These are phyloP conservation scores for Carcharodon carcharias DNA, from an alignment of 2,797 vertebrate genomes.

Conservation along the genomic window DNA sequence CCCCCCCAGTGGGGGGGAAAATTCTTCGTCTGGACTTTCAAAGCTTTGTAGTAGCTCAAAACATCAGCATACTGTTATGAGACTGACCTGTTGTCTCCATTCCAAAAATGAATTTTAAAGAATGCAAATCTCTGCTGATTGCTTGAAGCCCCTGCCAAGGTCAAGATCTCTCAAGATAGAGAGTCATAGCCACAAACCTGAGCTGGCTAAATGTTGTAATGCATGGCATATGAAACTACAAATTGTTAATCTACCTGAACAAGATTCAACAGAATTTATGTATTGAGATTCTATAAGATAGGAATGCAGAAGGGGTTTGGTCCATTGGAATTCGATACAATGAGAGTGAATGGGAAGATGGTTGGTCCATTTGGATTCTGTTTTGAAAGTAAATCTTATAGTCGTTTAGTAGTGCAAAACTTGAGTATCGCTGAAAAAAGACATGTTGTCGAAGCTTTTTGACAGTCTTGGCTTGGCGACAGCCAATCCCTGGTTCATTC, in stretches of 20 bases:
- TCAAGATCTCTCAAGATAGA: background rate
- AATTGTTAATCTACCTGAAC: background rate
- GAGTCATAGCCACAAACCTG: background rate
- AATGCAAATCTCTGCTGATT: background rate
- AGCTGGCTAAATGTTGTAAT: background rate
- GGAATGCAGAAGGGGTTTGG: background rate
- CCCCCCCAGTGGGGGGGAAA: no score
- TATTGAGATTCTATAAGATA: background rate
- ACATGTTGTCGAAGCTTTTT: no score
- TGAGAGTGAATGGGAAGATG: background rate
- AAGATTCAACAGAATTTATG: background rate
- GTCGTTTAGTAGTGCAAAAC: no score
- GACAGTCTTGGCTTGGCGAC: no score
- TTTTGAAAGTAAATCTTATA: background rate
- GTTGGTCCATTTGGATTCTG: background rate
- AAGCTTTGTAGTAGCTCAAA: background rate
- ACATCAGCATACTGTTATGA: background rate
- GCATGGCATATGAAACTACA: background rate
- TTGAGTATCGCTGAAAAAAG: no score
- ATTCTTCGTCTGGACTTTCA: no score
- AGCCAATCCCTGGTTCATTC: no score
- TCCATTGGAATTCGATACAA: background rate
- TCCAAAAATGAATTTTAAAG: background rate
- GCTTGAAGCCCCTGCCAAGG: background rate
- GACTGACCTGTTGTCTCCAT: background rate